Base-by-base conservation (phyloP, 2,888 invertebrate genomes). In the Morpho achilles region DNA sequence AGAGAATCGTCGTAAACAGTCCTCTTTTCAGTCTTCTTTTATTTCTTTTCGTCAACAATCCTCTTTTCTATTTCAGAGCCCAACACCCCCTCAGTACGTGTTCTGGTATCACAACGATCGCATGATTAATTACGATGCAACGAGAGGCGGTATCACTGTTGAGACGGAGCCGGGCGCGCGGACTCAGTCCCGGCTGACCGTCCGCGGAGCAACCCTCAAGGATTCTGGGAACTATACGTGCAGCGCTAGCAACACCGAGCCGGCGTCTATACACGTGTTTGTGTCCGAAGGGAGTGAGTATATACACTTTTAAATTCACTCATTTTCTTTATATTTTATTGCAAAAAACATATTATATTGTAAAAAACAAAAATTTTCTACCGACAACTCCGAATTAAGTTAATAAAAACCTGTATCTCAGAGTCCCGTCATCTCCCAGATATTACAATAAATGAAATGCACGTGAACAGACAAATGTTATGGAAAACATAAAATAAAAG, bases 71-170 rank as follows among this genome's bases (percentile, higher is more conserved):
- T 55, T 61, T 16, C 93, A 97, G 96, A 97, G 97, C 82, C 97
- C 97, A 55, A 96, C 96, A 66, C 97, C 97, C 59, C 97, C 97
- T 39, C 97, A 97, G 82, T 98, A 97, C 92, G 97, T 98, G 70
- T 97, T 97, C 92, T 98, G 97, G 97, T 97, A 96, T 90, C 97
- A 97, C 92, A 97, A 98, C 87, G 96, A 96, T 81, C 94, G 96
- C 72, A 97, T 97, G 95, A 97, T 97, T 85, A 97, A 97, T 92
- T 97, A 97, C 87, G 97, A 97, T 84, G 95, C 94, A 62, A 93
- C 95, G 50, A 93, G 97, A 69, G 90, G 90, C 32, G 95, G 96
- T 44, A 96, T 97, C 74, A 94, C 94, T 42, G 96, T 97, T 71
- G 96, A 96, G 87, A 97, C 97, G 47, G 95, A 96, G 80, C 96